Percentiles rank a stretch among this genome's conserved stretches.
Conservation (phyloP, 1,140 invertebrate species). For the Acromyrmex charruanus region DNA sequence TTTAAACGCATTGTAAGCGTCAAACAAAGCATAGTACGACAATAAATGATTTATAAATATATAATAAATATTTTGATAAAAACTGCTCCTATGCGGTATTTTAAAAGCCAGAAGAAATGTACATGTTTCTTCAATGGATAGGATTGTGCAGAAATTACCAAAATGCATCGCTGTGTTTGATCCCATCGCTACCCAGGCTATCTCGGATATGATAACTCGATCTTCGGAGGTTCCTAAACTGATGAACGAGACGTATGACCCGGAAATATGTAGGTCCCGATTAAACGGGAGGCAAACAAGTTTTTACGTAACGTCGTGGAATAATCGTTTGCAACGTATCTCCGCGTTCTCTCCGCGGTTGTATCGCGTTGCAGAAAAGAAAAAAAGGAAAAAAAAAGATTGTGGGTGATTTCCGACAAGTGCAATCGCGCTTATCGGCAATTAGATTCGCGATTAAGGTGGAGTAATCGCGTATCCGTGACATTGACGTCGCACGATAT, state of each 20-base stretch:
- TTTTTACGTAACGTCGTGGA: slow-evolving; percentile 78
- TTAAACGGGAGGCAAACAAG: slow-evolving; percentile 70
- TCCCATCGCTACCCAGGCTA: background rate
- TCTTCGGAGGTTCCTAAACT: slow-evolving; percentile 35
- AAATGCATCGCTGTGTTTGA: slow-evolving; percentile 41
- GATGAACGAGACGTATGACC: background rate
- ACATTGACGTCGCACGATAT: slow-evolving; percentile 8
- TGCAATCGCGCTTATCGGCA: background rate
- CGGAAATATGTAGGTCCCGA: slow-evolving; percentile 67
- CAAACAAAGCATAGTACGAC: background rate
- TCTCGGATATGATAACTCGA: slow-evolving; percentile 41
- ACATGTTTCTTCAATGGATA: slow-evolving; percentile 2
- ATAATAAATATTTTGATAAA: background rate
- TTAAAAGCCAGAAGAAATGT: background rate
- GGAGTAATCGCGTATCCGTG: slow-evolving; percentile 4
- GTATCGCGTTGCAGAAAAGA: background rate
- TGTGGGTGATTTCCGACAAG: background rate
- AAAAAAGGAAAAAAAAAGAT: background rate
- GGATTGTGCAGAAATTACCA: background rate
- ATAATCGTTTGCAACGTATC: slow-evolving; percentile 45
- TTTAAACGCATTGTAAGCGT: background rate
- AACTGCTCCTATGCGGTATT: background rate
- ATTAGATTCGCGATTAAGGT: slow-evolving; percentile 39
- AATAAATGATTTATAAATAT: background rate
- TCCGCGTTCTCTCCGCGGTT: background rate